phyloP scores from a whole-genome alignment of 2,797 vertebrate species.

The Gastrophryne carolinensis region DNA sequence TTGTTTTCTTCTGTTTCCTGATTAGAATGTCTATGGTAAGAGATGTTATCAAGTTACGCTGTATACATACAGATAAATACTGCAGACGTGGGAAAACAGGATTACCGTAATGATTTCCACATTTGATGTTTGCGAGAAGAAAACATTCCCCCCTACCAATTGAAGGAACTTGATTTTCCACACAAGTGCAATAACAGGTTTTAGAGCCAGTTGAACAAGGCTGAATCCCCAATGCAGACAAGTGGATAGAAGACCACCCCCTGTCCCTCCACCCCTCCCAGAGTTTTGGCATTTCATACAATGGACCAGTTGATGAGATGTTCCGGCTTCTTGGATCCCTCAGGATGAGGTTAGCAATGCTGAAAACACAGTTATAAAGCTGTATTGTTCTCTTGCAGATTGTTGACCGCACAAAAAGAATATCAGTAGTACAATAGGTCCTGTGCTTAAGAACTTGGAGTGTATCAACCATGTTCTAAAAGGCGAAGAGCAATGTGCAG shows the following conservation, averaged over 20 bases:
- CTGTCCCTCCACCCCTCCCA: conserved; percentile 34
- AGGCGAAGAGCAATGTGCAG: not conserved
- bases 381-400: conserved; percentile 37
- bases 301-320: conserved; percentile 50
- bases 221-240: conserved; percentile 44
- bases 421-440: conserved; percentile 33
- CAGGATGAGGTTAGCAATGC: conserved; percentile 46
- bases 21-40: too few relatives aligned
- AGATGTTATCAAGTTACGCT: too few relatives aligned
- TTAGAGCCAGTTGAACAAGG: conserved; percentile 32
- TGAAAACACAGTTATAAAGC: conserved; percentile 45
- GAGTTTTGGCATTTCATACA: conserved; percentile 50
- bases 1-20: too few relatives aligned
- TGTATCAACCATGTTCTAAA: not conserved
- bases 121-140: not conserved
- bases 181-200: conserved; percentile 45
- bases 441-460: conserved; percentile 37
- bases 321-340: conserved; percentile 42
- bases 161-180: conserved; percentile 8
- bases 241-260: conserved; percentile 28
- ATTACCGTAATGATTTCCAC: not conserved
- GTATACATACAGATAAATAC: not conserved
- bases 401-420: conserved; percentile 32
- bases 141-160: not conserved
- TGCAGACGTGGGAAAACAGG: not conserved